These are phyloP conservation scores for Grammomys surdaster DNA, from an alignment of 2,113 vertebrate species.

Conservation along the genomic window DNA sequence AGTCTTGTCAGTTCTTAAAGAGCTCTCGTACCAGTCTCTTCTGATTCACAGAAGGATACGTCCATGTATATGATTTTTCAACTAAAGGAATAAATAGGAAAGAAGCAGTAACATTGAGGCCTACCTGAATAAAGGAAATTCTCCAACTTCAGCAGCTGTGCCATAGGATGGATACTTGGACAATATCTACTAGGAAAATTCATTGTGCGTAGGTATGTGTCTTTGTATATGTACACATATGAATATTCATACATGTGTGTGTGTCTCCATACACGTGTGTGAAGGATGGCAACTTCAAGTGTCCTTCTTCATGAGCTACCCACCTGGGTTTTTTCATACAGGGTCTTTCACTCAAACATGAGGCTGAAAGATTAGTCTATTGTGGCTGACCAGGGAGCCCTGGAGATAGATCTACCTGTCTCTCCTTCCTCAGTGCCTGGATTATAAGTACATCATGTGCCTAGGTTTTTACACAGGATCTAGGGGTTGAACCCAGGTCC, in stretches of 20 bases:
- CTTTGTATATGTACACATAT: background rate
- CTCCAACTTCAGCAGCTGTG: background rate
- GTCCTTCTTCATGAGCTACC: background rate
- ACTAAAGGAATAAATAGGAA: background rate
- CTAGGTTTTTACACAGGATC: background rate
- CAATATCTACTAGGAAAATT: background rate
- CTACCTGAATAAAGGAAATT: background rate
- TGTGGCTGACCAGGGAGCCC: background rate
- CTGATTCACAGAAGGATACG: background rate
- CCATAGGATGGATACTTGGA: background rate
- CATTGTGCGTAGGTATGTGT: background rate
- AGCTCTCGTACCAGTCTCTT: background rate
- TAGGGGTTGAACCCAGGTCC: background rate
- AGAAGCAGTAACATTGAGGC: background rate
- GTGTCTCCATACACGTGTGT: background rate
- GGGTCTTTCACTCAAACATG: background rate
- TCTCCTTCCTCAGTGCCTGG: background rate
- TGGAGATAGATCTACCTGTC: background rate
- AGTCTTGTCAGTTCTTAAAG: background rate
- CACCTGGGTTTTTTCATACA: background rate
- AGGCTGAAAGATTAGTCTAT: background rate
- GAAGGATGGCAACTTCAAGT: background rate
- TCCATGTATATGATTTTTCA: background rate
- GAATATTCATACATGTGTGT: background rate
- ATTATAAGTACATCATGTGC: background rate